Conservation (phyloP, 2,888 invertebrate genomes). For the Ennomos erosarius region DNA sequence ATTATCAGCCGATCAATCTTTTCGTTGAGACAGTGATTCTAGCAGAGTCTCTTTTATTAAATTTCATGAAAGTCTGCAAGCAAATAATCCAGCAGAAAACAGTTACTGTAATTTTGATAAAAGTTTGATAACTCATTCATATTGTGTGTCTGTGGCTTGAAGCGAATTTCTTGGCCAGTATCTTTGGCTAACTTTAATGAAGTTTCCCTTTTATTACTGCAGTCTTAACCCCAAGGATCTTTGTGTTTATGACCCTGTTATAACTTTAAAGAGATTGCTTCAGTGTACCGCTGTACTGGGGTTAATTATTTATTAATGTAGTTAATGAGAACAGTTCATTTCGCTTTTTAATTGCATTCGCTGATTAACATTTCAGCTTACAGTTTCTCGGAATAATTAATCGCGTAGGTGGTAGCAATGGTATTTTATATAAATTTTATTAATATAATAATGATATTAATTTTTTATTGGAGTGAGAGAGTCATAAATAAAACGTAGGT, state of each 20-base stretch:
- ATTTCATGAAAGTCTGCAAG: too few relatives aligned
- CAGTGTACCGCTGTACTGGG: conserved; percentile 40
- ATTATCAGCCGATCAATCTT: too few relatives aligned
- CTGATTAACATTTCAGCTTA: conserved; percentile 31
- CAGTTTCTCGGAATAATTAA: conserved; percentile 34
- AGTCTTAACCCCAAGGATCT: conserved; percentile 70
- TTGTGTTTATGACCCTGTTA: conserved; percentile 77
- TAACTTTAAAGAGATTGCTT: conserved; percentile 73
- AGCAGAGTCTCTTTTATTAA: too few relatives aligned
- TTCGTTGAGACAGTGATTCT: too few relatives aligned
- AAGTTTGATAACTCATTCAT: not conserved
- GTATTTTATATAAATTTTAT: too few relatives aligned
- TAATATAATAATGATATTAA: too few relatives aligned
- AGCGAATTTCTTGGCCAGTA: conserved; percentile 65
- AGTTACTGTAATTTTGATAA: too few relatives aligned
- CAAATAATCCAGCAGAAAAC: too few relatives aligned
- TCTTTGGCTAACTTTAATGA: conserved; percentile 76
- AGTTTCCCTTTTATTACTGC: conserved; percentile 77
- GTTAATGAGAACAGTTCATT: conserved; percentile 46
- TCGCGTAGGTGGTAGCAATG: conserved; percentile 23
- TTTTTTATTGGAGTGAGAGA: too few relatives aligned
- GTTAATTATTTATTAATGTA: conserved; percentile 53
- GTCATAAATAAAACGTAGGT: too few relatives aligned
- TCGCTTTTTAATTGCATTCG: conserved; percentile 39
- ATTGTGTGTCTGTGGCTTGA: conserved; percentile 47